These are phyloP conservation scores for Diglossa brunneiventris DNA, from an alignment of 2,113 vertebrate species.

Conservation along the genomic window DNA sequence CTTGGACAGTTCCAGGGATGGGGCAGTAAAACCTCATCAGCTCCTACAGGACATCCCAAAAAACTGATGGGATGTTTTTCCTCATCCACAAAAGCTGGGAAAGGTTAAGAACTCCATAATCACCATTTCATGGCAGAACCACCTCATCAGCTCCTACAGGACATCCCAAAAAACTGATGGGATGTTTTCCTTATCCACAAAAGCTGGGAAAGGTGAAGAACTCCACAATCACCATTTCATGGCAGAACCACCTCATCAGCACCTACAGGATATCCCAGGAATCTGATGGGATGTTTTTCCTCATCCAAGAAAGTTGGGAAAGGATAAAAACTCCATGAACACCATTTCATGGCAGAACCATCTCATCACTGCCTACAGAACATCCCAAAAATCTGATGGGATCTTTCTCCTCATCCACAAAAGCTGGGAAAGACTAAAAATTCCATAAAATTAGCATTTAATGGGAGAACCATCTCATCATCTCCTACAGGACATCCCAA, in stretches of 20 bases:
- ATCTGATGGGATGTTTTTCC: not conserved
- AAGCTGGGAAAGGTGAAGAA: not conserved
- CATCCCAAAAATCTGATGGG: not conserved
- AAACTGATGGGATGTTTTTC: accelerated
- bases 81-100: accelerated
- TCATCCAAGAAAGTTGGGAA: not conserved
- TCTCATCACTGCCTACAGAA: accelerated
- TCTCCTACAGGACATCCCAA: not conserved
- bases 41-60: not conserved
- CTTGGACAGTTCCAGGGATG: not conserved
- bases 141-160: not conserved
- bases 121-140: not conserved
- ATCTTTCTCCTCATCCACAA: accelerated
- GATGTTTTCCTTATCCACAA: accelerated
- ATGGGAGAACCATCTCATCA: not conserved
- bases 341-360: not conserved
- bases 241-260: accelerated
- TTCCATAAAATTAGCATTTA: not conserved
- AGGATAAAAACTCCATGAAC: not conserved
- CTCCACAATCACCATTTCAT: not conserved
- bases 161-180: not conserved
- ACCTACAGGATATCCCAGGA: not conserved
- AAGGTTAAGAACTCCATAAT: not conserved
- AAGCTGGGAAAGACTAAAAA: accelerated
- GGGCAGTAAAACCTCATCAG: not conserved